These are phyloP conservation scores for Coleophora flavipennella DNA, from an alignment of 2,888 invertebrate species.

Conservation along the genomic window DNA sequence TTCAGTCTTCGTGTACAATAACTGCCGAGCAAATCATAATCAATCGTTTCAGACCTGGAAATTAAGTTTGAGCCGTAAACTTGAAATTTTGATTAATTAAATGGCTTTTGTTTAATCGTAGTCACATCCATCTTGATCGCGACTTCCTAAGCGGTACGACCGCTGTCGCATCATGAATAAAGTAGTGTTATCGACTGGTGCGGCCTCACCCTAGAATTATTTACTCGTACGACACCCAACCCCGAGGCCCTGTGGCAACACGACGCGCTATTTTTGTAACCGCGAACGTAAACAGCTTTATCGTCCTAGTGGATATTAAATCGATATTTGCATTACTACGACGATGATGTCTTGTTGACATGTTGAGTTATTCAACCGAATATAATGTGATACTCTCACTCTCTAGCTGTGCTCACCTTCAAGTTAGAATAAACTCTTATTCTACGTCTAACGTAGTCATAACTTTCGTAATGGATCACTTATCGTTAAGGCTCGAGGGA, in stretches of 20 bases:
- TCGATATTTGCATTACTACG: constrained; percentile 14
- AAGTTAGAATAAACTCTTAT: too few species aligned
- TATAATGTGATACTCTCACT: too few species aligned
- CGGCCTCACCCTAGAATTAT: constrained; percentile 57
- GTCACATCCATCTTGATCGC: constrained; percentile 38
- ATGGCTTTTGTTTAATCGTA: constrained; percentile 2
- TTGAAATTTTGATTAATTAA: constrained; percentile 1
- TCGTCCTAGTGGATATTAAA: constrained; percentile 21
- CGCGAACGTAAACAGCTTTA: constrained; percentile 10
- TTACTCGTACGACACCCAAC: constrained; percentile 47
- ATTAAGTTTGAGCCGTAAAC: too few species aligned
- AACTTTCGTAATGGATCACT: too few species aligned
- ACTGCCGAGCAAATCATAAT: too few species aligned
- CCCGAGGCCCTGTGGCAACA: constrained; percentile 19
- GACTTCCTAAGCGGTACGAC: constrained; percentile 44
- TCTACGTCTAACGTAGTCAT: too few species aligned
- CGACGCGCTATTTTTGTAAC: constrained; percentile 43
- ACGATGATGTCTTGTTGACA: background rate
- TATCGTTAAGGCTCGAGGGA: background rate
- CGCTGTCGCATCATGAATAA: constrained; percentile 62
- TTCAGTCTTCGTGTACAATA: too few species aligned
- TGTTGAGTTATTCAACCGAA: too few species aligned
- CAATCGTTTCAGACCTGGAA: too few species aligned
- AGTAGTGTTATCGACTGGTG: constrained; percentile 61
- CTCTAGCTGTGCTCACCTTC: too few species aligned